Evolutionary conservation across 2,113 vertebrate genomes (phyloP), one percentile per base, ranked within the genome.

Genomic region (Campylomormyrus numenius): DNA sequence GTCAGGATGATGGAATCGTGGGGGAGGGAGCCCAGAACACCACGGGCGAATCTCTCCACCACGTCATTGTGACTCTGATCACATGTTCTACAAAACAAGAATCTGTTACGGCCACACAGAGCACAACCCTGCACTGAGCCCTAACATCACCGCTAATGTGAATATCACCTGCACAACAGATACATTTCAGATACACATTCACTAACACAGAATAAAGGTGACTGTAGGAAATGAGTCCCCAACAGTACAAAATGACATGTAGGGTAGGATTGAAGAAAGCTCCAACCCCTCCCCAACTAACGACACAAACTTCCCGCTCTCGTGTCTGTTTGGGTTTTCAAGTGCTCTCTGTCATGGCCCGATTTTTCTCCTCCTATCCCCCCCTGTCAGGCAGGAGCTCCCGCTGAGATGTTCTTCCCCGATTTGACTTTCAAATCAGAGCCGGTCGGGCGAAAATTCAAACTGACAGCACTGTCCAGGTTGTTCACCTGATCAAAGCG

Each of bases 31-130:
- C 93, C 93, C 92, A 99, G 94, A 91, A 99, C 91, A 58, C 98
- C 98, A 93, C 94, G 97, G 89, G 96, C 98, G 94, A 99, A 99
- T 88, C 93, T 96, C 90, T 98, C 97, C 11, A 99, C 95, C 66
- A 98, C 95, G 0, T 93, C 93, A 93, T 98, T 99, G 58, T 90
- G 93, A 93, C 96, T 99, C 94, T 97, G 98, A 92, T 99, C 97
- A 94, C 97, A 99, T 90, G 95, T 88, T 50, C 98, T 98, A 93
- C 39, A 92, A 74, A 35, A 52, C 24, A 50, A 27, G 35, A 46
- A 27, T 49, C 17, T 31, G 84, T 86, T 86, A 86, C 24, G 6
- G 46, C 19, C 24, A 31, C 24, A 53, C 45, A 31, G 45, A 31
- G n/a, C 42, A 53, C 27, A 27, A 5, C 49, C 46, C 85, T 48